Evolutionary conservation across 2,888 invertebrate genomes (phyloP).

Genomic region (Gryllus longicercus): DNA sequence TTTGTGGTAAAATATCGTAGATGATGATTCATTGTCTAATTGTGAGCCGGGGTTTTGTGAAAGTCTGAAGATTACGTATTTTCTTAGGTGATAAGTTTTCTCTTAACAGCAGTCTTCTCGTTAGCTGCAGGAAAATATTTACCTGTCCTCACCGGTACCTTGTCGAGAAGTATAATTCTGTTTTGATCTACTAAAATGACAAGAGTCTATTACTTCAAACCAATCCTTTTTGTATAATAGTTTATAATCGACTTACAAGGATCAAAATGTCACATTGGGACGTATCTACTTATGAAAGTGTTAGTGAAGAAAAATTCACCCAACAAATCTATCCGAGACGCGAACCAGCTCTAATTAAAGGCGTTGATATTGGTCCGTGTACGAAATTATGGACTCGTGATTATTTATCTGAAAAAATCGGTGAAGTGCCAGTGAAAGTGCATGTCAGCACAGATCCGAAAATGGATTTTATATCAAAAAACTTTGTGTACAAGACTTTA

Average conservation of each 20-base stretch:
- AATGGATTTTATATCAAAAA: slow-evolving; percentile 53
- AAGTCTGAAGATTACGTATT: too few species aligned
- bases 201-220: too few species aligned
- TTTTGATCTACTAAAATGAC: too few species aligned
- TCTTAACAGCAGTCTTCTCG: too few species aligned
- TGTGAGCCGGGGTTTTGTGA: too few species aligned
- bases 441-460: slow-evolving; percentile 49
- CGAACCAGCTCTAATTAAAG: slow-evolving; percentile 47
- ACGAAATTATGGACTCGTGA: slow-evolving; percentile 48
- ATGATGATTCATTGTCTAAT: too few species aligned
- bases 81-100: too few species aligned
- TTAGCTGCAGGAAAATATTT: too few species aligned
- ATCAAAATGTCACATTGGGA: neutral
- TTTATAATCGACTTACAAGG: neutral
- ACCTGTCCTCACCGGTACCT: too few species aligned
- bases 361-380: slow-evolving; percentile 50
- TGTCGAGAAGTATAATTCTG: too few species aligned
- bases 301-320: slow-evolving; percentile 24
- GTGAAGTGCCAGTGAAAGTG: slow-evolving; percentile 48
- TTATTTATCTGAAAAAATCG: slow-evolving; percentile 46
- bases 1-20: too few species aligned
- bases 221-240: too few species aligned
- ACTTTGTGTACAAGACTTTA: slow-evolving; percentile 52
- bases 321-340: slow-evolving; percentile 33
- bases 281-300: slow-evolving; percentile 40